These are phyloP conservation scores for Nomada fucata DNA, from an alignment of 2,888 invertebrate genomes.

Conservation along the genomic window DNA sequence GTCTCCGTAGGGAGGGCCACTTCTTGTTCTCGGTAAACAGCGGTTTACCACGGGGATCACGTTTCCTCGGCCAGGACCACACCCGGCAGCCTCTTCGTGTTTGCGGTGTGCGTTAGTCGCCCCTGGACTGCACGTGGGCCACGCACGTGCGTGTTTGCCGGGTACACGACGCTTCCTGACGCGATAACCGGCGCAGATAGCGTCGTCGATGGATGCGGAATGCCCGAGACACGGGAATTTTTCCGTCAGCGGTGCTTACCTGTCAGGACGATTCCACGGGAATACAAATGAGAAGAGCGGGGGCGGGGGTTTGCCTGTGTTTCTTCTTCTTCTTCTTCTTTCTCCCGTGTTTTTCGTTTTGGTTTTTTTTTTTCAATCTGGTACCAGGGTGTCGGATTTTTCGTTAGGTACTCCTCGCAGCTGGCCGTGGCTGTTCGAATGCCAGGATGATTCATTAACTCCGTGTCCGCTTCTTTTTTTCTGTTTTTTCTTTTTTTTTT, in stretches of 20 bases:
- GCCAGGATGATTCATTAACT: constrained; percentile 49
- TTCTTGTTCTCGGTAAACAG: constrained; percentile 78
- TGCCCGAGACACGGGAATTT: constrained; percentile 29
- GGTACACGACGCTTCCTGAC: constrained; percentile 60
- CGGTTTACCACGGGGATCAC: constrained; percentile 82
- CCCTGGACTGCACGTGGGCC: constrained; percentile 65
- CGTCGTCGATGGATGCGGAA: constrained; percentile 53
- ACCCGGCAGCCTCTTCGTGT: constrained; percentile 76
- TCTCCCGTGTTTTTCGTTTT: not conserved
- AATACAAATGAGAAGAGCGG: constrained; percentile 10
- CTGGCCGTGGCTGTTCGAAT: constrained; percentile 2
- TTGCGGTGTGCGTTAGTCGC: constrained; percentile 74
- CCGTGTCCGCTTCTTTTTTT: not conserved
- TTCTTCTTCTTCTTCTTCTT: not conserved
- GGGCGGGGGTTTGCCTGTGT: not conserved
- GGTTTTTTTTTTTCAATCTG: not conserved
- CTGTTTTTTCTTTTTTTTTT: not conserved
- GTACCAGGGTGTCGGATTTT: constrained; percentile 38
- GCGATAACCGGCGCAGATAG: constrained; percentile 71
- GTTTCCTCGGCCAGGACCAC: constrained; percentile 75
- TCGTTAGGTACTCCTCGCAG: constrained; percentile 19
- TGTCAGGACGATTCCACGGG: constrained; percentile 8
- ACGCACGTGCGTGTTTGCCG: constrained; percentile 72
- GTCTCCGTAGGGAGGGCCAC: constrained; percentile 53
- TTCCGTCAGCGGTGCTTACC: constrained; percentile 17